Base-by-base conservation (phyloP, 2,797 vertebrate genomes). In the Taenioides sp. region DNA sequence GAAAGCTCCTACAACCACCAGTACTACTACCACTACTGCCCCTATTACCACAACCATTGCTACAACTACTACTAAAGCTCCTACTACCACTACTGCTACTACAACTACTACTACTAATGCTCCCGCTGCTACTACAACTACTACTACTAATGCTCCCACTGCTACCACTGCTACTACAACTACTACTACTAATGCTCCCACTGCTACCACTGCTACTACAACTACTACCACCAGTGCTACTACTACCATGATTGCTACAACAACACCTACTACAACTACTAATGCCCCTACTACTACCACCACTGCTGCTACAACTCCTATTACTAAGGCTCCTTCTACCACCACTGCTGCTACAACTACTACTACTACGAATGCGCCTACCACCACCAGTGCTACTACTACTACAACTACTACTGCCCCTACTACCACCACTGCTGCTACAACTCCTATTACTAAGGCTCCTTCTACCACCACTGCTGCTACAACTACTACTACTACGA, bases 311-410 rank as follows among this genome's bases (percentile, higher is more conserved):
- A 43, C 2, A 18, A 65, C 59, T 3, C 40, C 75, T 0, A 40
- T 60, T 52, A 11, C 12, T 0, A 3, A 0, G 0, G 22, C 14
- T 34, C 25, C 67, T 0, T 40, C 22, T 27, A 63, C 72, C 4
- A 28, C 69, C 7, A 71, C 73, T 0, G 59, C 60, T 0, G n/a
- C 31, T 22, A 22, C 71, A 7, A 0, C 61, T 3, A 3, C 25
- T 22, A 1, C 12, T 17, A 27, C 23, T 17, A 4, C 73, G 0
- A 9, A 20, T 1, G 5, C 3, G 3, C 0, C 61, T 1, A n/a
- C 28, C 0, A 22, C 58, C 0, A 25, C 58, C 28, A 43, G 55
- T 37, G 4, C 5, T 0, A 0, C 0, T 0, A 22, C 14, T 47
- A 25, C 67, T 0, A 11, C 34, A 1, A 9, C 20, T n/a, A 11